Evolutionary conservation across 2,113 vertebrate genomes (phyloP).

Genomic region (Talpa occidentalis): DNA sequence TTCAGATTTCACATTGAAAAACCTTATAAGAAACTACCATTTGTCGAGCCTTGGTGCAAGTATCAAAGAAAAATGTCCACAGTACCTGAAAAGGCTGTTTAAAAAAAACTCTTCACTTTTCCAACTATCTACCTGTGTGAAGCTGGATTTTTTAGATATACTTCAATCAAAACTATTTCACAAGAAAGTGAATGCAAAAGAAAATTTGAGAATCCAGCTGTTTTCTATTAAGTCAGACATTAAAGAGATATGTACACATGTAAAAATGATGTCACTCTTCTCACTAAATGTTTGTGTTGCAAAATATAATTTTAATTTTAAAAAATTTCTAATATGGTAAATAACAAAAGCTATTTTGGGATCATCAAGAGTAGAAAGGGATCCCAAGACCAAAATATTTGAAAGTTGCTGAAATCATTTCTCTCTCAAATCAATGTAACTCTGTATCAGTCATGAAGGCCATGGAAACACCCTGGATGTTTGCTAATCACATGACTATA

Average conservation of each 20-base stretch:
- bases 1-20: conserved; percentile 11
- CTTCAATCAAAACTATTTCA: conserved; percentile 61
- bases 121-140: conserved; percentile 25
- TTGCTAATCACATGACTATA: neutral
- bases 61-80: conserved; percentile 63
- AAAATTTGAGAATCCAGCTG: conserved; percentile 15
- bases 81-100: conserved; percentile 45
- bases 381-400: neutral
- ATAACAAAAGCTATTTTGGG: neutral
- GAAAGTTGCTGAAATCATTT: neutral
- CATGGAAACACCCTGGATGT: neutral
- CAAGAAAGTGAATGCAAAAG: neutral
- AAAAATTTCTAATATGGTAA: neutral
- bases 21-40: conserved; percentile 39
- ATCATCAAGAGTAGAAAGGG: neutral
- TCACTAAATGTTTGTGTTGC: conserved; percentile 28
- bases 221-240: conserved; percentile 43
- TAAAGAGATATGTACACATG: neutral
- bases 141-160: conserved; percentile 46
- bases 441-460: neutral
- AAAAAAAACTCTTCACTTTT: conserved; percentile 41
- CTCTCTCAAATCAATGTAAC: neutral
- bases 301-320: conserved; percentile 3
- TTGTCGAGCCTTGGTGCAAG: conserved; percentile 29
- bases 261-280: conserved; percentile 17